Percentiles rank a stretch among this genome's conserved stretches.
Conservation (phyloP, 2,797 vertebrate species). For the Novumbra hubbsi region DNA sequence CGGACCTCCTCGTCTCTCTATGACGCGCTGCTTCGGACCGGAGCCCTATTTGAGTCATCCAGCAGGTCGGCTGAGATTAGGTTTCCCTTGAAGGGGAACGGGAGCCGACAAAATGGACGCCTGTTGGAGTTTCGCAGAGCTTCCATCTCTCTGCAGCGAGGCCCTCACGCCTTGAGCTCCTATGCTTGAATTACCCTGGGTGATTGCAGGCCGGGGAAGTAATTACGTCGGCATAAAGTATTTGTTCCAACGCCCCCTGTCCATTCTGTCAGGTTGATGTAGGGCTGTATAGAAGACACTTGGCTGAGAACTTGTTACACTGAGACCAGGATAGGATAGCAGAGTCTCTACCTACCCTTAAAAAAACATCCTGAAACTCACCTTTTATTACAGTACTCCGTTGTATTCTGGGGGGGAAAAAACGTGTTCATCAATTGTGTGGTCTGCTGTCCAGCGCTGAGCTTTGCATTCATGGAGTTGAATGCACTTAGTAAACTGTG, state of each 20-base stretch:
- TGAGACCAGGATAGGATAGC: background rate
- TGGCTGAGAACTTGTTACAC: background rate
- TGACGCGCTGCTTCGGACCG: no score
- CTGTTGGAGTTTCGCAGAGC: background rate
- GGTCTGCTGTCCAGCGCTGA: no score
- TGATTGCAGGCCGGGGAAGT: conserved; percentile 9
- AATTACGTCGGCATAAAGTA: conserved; percentile 6
- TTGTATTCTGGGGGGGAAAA: no score
- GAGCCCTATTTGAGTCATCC: no score
- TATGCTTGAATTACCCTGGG: conserved; percentile 1
- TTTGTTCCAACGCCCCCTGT: background rate
- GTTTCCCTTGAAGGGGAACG: background rate
- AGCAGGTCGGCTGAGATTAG: no score
- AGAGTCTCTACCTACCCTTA: no score
- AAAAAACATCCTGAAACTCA: no score
- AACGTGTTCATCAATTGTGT: no score
- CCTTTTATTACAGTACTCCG: no score
- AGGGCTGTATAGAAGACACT: background rate
- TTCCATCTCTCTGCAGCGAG: background rate
- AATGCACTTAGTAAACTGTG: no score
- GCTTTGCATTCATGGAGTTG: no score
- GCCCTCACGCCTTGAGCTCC: background rate
- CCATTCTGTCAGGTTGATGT: background rate
- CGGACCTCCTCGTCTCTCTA: no score
- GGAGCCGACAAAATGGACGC: background rate